These are phyloP conservation scores for Lagenorhynchus albirostris DNA, from an alignment of 2,113 vertebrate species.

Conservation along the genomic window DNA sequence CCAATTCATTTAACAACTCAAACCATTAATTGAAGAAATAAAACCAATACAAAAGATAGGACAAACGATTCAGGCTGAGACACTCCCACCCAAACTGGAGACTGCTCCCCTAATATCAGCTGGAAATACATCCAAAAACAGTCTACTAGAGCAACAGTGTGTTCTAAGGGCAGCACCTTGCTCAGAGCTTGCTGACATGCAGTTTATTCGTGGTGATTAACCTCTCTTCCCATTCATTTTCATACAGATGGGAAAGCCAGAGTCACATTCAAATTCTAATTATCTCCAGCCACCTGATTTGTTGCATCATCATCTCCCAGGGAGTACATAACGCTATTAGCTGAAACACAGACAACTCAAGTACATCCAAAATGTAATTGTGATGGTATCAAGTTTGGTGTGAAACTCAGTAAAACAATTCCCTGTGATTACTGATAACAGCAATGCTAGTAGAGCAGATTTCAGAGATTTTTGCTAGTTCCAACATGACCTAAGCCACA, in stretches of 20 bases:
- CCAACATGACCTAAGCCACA: not conserved
- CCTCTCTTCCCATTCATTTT: not conserved
- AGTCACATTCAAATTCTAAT: slow-evolving; percentile 32
- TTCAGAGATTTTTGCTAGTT: not conserved
- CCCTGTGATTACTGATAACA: not conserved
- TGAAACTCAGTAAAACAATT: slow-evolving; percentile 30
- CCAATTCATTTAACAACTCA: slow-evolving; percentile 27
- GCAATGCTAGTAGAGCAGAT: not conserved
- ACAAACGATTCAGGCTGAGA: not conserved
- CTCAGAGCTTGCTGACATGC: not conserved
- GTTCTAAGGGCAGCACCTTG: not conserved
- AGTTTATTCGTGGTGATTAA: not conserved
- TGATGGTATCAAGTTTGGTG: not conserved
- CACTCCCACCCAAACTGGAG: not conserved
- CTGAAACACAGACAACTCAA: slow-evolving; percentile 17
- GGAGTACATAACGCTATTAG: not conserved
- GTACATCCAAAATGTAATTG: slow-evolving; percentile 23
- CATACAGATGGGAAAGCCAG: slow-evolving; percentile 4
- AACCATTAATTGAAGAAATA: slow-evolving; percentile 27
- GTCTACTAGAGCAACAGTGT: not conserved
- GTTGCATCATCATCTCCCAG: slow-evolving; percentile 22
- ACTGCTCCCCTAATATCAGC: not conserved
- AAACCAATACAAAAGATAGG: not conserved
- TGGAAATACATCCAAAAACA: not conserved
- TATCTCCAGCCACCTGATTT: slow-evolving; percentile 32